Base-by-base conservation (phyloP, 1,140 invertebrate species). In the Coptotermes formosanus region DNA sequence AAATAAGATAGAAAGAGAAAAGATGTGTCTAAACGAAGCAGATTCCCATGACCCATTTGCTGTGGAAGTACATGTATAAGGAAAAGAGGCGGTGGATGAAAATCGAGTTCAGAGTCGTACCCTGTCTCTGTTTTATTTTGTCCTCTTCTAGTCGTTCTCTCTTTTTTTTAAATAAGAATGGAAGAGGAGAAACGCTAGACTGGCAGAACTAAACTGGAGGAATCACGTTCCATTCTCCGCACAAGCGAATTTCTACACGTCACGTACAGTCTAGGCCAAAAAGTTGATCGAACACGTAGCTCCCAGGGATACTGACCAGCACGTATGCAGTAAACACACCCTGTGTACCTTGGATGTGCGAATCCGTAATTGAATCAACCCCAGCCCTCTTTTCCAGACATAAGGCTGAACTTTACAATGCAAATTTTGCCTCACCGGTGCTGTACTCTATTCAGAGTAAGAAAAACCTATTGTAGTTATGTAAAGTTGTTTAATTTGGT, bases 231-330 rank as follows among this genome's bases (percentile, higher is more conserved):
- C 64, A 8, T 75, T 75, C n/a, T 75, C n/a, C 8, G 14, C 25
- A 75, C 64, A 75, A 75, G 64, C 64, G 64, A 75, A 75, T 75
- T 75, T 75, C 64, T 75, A 75, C 64, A 75, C 64, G 64, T 75
- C 64, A 75, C 64, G 64, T 75, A 75, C 64, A 75, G 64, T 75
- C 64, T n/a, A 25, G 64, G 16, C 64, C 64, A 75, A 75, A 75
- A 75, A 25, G n/a, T 25, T 75, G 64, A 75, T 75, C 64, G 64
- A 75, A 75, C 64, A 75, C 64, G 64, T 75, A 75, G 25, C 64
- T 55, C 11, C 52, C 52, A 55, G 52, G 16, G 14, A 16, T 55
- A 19, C 52, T 75, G n/a, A 75, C 64, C 64, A 75, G n/a, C 64
- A 30, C 64, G n/a, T 30, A 55, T 55, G 64, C n/a, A 25, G 64